Evolutionary conservation across 2,113 vertebrate species (phyloP).

Genomic region (Pachycephala philippinensis): DNA sequence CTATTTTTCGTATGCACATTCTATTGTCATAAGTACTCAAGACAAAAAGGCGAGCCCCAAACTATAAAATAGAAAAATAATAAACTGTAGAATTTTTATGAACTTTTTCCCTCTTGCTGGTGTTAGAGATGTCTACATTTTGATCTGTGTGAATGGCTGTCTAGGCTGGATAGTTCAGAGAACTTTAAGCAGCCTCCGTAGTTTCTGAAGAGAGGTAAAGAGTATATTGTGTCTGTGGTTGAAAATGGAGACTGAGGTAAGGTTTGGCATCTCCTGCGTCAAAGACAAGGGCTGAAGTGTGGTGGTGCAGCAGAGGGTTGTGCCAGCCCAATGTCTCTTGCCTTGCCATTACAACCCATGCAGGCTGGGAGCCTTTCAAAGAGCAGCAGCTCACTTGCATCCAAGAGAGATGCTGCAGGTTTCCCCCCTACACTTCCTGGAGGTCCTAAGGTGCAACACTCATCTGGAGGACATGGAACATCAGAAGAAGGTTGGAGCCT

Average conservation of each 20-base stretch:
- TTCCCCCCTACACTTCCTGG: accelerated
- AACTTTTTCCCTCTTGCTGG: accelerated
- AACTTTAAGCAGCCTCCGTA: background rate
- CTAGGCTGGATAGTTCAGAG: background rate
- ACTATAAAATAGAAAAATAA: background rate
- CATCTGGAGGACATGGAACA: background rate
- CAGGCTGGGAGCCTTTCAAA: background rate
- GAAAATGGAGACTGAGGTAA: background rate
- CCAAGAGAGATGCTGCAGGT: background rate
- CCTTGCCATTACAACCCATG: accelerated
- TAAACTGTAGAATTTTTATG: background rate
- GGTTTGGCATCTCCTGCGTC: background rate
- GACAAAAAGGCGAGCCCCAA: background rate
- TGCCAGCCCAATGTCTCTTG: background rate
- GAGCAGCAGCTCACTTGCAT: background rate
- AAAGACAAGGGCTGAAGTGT: background rate
- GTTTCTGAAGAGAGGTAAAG: background rate
- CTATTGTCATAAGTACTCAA: background rate
- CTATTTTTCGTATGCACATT: background rate
- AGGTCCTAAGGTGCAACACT: accelerated
- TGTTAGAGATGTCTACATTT: background rate
- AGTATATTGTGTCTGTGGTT: background rate
- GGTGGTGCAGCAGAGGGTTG: background rate
- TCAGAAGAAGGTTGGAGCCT: background rate
- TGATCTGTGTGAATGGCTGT: background rate